phyloP scores from a whole-genome alignment of 2,797 vertebrate species.

The Micropoecilia bifurca region DNA sequence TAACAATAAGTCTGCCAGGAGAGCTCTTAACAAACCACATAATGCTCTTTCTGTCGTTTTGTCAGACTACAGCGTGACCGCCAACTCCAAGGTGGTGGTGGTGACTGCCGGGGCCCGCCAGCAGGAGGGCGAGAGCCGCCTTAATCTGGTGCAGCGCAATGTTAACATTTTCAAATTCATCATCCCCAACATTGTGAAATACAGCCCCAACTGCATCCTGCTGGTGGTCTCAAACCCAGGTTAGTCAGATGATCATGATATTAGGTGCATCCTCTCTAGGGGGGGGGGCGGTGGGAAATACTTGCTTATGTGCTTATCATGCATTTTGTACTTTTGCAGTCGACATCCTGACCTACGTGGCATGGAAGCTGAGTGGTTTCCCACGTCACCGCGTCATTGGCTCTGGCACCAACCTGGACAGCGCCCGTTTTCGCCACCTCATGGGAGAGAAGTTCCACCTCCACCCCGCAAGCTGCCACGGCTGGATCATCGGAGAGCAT shows the following conservation, averaged over 20 bases:
- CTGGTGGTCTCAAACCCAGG: constrained; percentile 97
- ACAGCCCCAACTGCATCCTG: constrained; percentile 94
- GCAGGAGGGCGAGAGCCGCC: constrained; percentile 96
- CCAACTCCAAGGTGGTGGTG: constrained; percentile 93
- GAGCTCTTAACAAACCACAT: not conserved
- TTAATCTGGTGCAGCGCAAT: constrained; percentile 96
- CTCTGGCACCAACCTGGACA: constrained; percentile 96
- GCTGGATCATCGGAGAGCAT: constrained; percentile 95
- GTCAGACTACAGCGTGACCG: constrained; percentile 92
- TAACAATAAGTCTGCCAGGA: not conserved
- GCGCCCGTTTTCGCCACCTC: constrained; percentile 94
- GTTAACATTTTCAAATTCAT: constrained; percentile 99
- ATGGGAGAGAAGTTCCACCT: constrained; percentile 93
- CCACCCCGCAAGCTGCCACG: constrained; percentile 93
- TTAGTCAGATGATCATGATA: constrained; percentile 45
- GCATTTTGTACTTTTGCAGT: constrained; percentile 74
- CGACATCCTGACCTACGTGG: constrained; percentile 96
- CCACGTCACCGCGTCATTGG: constrained; percentile 95
- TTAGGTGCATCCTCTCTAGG: not conserved
- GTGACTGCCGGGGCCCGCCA: constrained; percentile 96
- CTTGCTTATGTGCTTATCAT: not conserved
- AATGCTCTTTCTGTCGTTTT: not conserved
- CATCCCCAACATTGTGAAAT: constrained; percentile 96
- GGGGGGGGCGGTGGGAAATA: not conserved
- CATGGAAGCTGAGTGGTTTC: constrained; percentile 98